Percentiles rank a stretch among this genome's conserved stretches.
phyloP scores from a whole-genome alignment of 2,113 vertebrate species.

The Turdus rufiventris region DNA sequence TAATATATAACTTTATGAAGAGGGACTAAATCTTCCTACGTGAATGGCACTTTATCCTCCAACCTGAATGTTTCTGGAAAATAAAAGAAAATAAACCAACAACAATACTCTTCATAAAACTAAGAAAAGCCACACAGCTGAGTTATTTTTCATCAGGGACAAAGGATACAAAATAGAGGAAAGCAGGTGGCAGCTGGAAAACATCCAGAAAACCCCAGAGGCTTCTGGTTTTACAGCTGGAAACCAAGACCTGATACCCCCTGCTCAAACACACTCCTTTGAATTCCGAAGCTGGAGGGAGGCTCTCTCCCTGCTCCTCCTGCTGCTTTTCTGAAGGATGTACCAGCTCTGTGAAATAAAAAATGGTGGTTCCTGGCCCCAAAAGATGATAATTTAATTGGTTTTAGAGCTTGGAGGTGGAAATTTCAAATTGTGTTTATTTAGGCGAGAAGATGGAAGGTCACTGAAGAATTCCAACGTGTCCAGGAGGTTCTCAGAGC shows the following conservation, averaged over 20 bases:
- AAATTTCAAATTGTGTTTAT: neutral
- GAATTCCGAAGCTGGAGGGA: neutral
- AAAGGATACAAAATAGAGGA: neutral
- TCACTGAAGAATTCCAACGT: accelerated
- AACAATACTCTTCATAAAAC: neutral
- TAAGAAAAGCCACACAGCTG: neutral
- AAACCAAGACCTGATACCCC: neutral
- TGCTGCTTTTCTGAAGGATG: neutral
- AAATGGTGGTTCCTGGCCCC: accelerated
- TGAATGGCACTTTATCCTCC: conserved; percentile 16
- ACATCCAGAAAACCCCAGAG: neutral
- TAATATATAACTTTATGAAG: conserved; percentile 52
- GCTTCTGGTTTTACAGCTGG: neutral
- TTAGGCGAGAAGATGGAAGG: neutral
- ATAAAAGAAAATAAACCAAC: neutral
- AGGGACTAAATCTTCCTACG: conserved; percentile 46
- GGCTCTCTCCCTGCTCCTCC: accelerated
- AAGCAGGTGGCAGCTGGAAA: neutral
- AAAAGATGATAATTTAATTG: neutral
- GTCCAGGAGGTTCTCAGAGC: accelerated
- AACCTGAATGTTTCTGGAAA: neutral
- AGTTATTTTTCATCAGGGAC: neutral
- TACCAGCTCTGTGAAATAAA: accelerated
- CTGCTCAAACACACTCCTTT: accelerated
- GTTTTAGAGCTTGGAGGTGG: neutral